Percentiles rank a stretch among this genome's conserved stretches.
These are phyloP conservation scores for Papilio helenus DNA, from an alignment of 1,140 invertebrate species.

Conservation along the genomic window DNA sequence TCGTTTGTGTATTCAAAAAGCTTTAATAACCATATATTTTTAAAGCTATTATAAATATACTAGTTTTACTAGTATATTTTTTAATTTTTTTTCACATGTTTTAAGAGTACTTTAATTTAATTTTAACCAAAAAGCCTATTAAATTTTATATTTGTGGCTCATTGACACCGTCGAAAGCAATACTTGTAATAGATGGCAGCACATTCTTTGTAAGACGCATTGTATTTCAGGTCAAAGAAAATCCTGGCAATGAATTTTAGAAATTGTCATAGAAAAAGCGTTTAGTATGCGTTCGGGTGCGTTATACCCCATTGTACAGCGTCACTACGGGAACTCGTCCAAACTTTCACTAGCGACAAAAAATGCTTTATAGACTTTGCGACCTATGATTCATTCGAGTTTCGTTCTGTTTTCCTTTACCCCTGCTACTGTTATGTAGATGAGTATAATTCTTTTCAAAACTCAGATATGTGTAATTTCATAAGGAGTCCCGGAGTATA, in stretches of 20 bases:
- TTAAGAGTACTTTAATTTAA: too few relatives aligned
- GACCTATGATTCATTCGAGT: conserved; percentile 47
- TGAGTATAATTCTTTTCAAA: not conserved
- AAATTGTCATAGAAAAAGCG: conserved; percentile 32
- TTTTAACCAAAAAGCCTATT: too few relatives aligned
- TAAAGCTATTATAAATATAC: too few relatives aligned
- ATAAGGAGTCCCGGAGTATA: too few relatives aligned
- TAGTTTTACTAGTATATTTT: too few relatives aligned
- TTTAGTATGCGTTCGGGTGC: conserved; percentile 43
- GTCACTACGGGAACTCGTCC: conserved; percentile 47
- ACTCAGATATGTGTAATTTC: too few relatives aligned
- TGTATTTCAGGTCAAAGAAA: conserved; percentile 3
- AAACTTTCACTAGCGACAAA: conserved; percentile 64
- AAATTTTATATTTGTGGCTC: not conserved
- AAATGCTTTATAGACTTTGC: conserved; percentile 47
- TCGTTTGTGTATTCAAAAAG: too few relatives aligned
- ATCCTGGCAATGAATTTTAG: conserved; percentile 25
- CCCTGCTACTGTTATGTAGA: not conserved
- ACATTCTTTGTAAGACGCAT: not conserved
- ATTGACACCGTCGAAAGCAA: not conserved
- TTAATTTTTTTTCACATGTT: too few relatives aligned
- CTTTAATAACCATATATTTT: not conserved
- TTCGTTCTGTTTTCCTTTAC: conserved; percentile 49
- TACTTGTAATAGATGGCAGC: not conserved
- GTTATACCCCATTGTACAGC: conserved; percentile 47